Conservation (phyloP, 2,113 vertebrate species). For the Lepus europaeus region DNA sequence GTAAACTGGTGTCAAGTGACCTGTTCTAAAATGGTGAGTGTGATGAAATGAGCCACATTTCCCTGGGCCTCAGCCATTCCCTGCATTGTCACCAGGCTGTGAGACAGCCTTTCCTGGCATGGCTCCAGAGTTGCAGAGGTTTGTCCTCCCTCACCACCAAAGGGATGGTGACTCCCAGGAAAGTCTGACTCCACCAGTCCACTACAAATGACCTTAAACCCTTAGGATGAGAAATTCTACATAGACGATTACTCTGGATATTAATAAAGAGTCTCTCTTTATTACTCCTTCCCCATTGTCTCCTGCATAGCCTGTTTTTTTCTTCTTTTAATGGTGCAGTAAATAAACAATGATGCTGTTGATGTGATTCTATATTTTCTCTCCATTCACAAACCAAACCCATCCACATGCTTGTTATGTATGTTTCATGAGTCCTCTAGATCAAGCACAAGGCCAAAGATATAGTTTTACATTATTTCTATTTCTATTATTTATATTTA, state of each 20-base stretch:
- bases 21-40: background rate
- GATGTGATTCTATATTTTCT: background rate
- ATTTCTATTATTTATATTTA: background rate
- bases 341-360: background rate
- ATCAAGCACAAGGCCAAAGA: background rate
- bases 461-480: background rate
- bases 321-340: background rate
- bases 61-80: background rate
- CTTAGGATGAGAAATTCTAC: background rate
- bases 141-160: background rate
- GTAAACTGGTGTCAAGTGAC: background rate
- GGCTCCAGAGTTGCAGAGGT: background rate
- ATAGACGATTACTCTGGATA: background rate
- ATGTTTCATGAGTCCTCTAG: background rate
- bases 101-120: background rate
- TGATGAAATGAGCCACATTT: background rate
- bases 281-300: background rate
- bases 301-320: background rate
- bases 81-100: background rate
- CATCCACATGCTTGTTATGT: fast-evolving
- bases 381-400: background rate
- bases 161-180: background rate
- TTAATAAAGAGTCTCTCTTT: background rate
- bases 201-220: background rate
- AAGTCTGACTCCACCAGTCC: background rate